A percentile compares a stretch with the other conserved stretches of the same genome.
Conservation (phyloP, 1,140 invertebrate species). For the Andricus grossulariae region DNA sequence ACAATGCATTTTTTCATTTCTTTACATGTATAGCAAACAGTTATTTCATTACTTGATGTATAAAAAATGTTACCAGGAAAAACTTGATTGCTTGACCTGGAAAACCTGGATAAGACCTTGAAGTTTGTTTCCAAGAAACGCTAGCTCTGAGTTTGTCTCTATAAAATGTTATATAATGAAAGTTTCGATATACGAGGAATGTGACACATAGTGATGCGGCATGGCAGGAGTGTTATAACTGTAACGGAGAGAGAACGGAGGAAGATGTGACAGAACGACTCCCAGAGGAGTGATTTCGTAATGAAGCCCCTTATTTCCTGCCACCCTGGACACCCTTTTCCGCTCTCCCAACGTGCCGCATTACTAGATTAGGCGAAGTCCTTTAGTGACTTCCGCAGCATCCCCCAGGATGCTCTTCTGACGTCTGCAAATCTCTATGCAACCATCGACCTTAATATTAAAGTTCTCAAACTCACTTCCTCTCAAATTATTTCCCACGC, state of each 20-base stretch:
- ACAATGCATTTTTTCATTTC: too few relatives aligned
- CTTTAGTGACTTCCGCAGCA: slow-evolving; percentile 45
- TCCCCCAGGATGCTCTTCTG: slow-evolving; percentile 41
- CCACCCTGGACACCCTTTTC: slow-evolving; percentile 55
- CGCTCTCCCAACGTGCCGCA: slow-evolving; percentile 43
- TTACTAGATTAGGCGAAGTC: slow-evolving; percentile 58
- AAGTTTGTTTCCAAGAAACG: too few relatives aligned
- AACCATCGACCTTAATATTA: slow-evolving; percentile 27
- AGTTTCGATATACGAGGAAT: slow-evolving; percentile 17
- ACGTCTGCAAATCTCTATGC: slow-evolving; percentile 24
- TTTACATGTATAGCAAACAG: too few relatives aligned
- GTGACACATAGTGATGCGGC: background rate
- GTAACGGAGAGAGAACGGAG: slow-evolving; percentile 55
- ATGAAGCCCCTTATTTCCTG: slow-evolving; percentile 64
- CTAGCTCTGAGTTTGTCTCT: too few relatives aligned
- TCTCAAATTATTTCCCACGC: background rate
- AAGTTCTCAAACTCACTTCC: background rate
- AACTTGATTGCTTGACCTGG: too few relatives aligned
- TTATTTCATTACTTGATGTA: too few relatives aligned
- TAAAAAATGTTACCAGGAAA: too few relatives aligned
- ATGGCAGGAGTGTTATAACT: slow-evolving; percentile 33
- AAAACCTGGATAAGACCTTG: too few relatives aligned
- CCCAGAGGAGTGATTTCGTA: slow-evolving; percentile 67
- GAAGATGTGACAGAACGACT: slow-evolving; percentile 62
- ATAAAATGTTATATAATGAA: background rate